Percentiles rank a stretch among this genome's conserved stretches.
These are phyloP conservation scores for Synaphobranchus kaupii DNA, from an alignment of 2,797 vertebrate genomes.

Conservation along the genomic window DNA sequence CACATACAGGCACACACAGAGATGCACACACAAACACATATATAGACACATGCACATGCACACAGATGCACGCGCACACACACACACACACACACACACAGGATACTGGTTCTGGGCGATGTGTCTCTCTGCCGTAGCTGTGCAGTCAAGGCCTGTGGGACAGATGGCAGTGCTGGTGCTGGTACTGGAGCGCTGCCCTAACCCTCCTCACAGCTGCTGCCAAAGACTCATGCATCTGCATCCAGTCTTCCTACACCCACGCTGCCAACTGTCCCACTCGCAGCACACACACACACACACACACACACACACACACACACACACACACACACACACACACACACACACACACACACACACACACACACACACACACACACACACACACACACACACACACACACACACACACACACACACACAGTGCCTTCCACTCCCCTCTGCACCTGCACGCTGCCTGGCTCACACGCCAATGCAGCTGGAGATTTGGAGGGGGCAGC, in stretches of 20 bases:
- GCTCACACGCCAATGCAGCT: neutral
- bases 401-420: neutral
- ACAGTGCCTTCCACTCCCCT: neutral
- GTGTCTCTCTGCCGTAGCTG: neutral
- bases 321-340: neutral
- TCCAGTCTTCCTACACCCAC: neutral
- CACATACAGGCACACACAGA: conserved; percentile 31
- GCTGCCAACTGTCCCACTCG: neutral
- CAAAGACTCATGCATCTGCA: neutral
- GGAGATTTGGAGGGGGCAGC: neutral
- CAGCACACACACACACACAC: neutral
- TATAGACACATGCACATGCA: conserved; percentile 19
- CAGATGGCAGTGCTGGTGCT: neutral
- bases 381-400: conserved; percentile 9
- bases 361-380: conserved; percentile 6
- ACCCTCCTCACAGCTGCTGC: neutral
- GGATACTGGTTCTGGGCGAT: conserved; percentile 6
- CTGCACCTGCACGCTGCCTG: neutral
- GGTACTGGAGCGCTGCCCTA: neutral
- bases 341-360: neutral
- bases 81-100: conserved; percentile 15
- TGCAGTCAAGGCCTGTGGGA: neutral
- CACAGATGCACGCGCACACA: conserved; percentile 33
- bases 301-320: neutral
- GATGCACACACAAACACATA: conserved; percentile 36